A percentile compares a stretch with the other conserved stretches of the same genome.
Evolutionary conservation across 2,113 vertebrate genomes (phyloP).

Genomic region (Colaptes auratus): DNA sequence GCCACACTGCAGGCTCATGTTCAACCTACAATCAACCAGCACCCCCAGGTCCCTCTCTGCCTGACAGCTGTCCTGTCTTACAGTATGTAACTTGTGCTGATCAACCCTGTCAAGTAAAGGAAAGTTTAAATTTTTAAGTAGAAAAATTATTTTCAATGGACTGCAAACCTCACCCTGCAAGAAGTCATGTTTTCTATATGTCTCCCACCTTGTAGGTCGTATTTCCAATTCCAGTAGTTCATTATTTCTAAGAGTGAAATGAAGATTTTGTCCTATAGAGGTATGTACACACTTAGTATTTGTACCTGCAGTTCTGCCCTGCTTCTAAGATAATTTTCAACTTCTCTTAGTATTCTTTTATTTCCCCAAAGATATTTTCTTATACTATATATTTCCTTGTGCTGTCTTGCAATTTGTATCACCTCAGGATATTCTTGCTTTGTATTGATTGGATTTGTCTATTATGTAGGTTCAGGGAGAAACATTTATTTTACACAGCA

Average conservation of each 20-base stretch:
- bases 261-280: neutral
- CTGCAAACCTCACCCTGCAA: neutral
- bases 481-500: neutral
- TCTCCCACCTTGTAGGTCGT: neutral
- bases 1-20: too few relatives aligned
- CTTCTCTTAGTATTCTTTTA: neutral
- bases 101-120: neutral
- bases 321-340: neutral
- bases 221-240: neutral
- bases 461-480: neutral
- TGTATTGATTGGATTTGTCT: neutral
- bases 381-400: neutral
- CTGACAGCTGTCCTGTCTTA: fast-evolving
- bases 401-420: fast-evolving
- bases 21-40: too few relatives aligned
- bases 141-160: neutral
- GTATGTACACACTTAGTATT: neutral
- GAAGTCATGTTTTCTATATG: neutral
- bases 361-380: neutral
- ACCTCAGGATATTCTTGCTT: neutral
- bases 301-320: neutral
- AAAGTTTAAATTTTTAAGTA: neutral
- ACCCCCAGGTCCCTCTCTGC: too few relatives aligned
- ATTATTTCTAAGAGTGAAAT: neutral
- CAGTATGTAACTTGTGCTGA: neutral